Conservation (phyloP, 2,113 vertebrate species). For the Leptodactylus fuscus region DNA sequence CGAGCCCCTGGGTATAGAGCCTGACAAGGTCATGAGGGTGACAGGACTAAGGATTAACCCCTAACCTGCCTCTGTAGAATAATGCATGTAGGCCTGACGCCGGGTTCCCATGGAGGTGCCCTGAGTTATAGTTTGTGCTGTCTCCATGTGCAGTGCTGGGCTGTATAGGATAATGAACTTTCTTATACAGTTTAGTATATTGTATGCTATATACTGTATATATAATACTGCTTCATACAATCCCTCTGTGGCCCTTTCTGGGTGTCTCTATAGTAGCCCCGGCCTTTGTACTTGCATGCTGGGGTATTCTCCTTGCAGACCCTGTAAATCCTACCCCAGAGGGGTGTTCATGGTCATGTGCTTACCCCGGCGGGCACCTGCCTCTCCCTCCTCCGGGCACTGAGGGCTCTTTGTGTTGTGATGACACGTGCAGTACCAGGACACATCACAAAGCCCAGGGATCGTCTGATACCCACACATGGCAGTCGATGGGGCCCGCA, state of each 20-base stretch:
- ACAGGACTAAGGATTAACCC: neutral
- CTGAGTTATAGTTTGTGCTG: too few species aligned
- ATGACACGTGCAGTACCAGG: constrained; percentile 7
- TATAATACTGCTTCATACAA: too few species aligned
- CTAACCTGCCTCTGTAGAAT: neutral
- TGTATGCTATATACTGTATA: too few species aligned
- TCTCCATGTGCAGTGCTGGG: too few species aligned
- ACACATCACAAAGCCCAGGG: neutral
- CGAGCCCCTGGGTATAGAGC: neutral
- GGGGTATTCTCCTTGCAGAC: too few species aligned
- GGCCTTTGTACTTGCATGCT: neutral
- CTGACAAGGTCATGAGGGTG: neutral
- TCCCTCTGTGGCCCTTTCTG: too few species aligned
- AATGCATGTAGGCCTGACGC: too few species aligned
- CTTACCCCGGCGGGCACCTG: neutral
- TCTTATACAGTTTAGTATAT: too few species aligned
- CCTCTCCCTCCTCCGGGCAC: neutral
- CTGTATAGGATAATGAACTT: too few species aligned
- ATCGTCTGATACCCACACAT: neutral
- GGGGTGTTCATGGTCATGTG: neutral
- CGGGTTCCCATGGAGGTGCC: too few species aligned
- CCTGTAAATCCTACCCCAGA: neutral
- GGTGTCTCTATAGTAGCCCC: too few species aligned
- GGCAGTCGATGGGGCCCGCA: neutral
- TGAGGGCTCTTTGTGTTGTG: constrained; percentile 16